Evolutionary conservation across 2,888 invertebrate genomes (phyloP), one percentile per base, ranked within the genome.

Genomic region (Mayetiola destructor): DNA sequence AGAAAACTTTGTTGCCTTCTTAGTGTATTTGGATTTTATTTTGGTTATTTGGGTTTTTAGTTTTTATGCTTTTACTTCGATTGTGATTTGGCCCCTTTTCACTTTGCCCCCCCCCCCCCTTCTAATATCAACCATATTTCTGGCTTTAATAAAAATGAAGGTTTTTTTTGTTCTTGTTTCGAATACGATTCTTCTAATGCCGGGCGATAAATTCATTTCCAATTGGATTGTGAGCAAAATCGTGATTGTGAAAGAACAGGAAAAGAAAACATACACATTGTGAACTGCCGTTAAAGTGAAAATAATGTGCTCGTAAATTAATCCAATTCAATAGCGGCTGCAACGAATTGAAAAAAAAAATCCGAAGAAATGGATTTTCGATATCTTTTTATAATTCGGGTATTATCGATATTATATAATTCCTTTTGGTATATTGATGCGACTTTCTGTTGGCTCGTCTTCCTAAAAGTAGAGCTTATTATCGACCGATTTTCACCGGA

Each of bases 181-280:
- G n/a, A n/a, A n/a, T n/a, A n/a, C n/a, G n/a, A n/a, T n/a, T n/a
- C n/a, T n/a, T n/a, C n/a, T n/a, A n/a, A n/a, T n/a, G n/a, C n/a
- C n/a, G n/a, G n/a, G n/a, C 48, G 27, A 48, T 48, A 48, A 48
- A 48, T 48, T 48, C 48, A 48, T 48, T 40, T 48, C 48, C 48
- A 27, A 48, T 48, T 48, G n/a, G n/a, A 48, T 27, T 48, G 48
- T n/a, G 48, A 48, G 27, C 27, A 48, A 48, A 48, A 27, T 48
- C 48, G 48, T 48, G 48, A 48, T 27, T n/a, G n/a, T n/a, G n/a
- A n/a, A n/a, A n/a, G 27, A 48, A 48, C 48, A n/a, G 27, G 23
- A 48, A 39, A 48, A 27, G 29, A n/a, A 42, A 48, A 48, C 27
- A 48, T 48, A 48, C 12, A 32, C 12, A 9, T 32, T 32, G 32